phyloP scores from a whole-genome alignment of 1,140 invertebrate species.

The Camponotus pennsylvanicus region DNA sequence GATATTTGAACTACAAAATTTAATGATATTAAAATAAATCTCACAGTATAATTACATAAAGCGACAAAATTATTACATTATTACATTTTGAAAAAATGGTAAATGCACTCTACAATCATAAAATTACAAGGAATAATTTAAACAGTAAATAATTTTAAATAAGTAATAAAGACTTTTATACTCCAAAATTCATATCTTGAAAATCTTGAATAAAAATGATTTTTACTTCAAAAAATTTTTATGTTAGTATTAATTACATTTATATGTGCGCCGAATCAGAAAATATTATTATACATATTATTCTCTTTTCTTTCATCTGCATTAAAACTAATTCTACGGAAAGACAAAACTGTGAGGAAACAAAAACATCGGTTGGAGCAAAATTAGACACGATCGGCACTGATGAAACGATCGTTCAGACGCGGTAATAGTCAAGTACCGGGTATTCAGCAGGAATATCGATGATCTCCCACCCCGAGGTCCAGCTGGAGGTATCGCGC shows the following conservation, averaged over 20 bases:
- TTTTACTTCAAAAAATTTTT: no score
- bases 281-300: no score
- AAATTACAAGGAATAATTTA: background rate
- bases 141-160: background rate
- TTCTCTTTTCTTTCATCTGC: no score
- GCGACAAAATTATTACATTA: background rate
- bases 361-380: background rate
- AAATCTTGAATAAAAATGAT: no score
- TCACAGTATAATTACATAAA: conserved; percentile 3
- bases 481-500: conserved; percentile 26
- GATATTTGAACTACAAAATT: background rate
- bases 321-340: no score
- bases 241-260: no score
- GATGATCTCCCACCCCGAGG: conserved; percentile 19
- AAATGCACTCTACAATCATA: background rate
- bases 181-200: background rate
- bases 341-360: background rate
- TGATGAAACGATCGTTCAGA: background rate
- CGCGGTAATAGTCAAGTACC: background rate
- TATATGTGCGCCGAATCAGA: no score
- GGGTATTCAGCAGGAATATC: conserved; percentile 6
- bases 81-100: background rate
- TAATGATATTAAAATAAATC: conserved; percentile 28
- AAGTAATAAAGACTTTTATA: background rate
- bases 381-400: background rate